Evolutionary conservation across 2,113 vertebrate genomes (phyloP), one percentile per base, ranked within the genome.

Genomic region (Galbula dea): DNA sequence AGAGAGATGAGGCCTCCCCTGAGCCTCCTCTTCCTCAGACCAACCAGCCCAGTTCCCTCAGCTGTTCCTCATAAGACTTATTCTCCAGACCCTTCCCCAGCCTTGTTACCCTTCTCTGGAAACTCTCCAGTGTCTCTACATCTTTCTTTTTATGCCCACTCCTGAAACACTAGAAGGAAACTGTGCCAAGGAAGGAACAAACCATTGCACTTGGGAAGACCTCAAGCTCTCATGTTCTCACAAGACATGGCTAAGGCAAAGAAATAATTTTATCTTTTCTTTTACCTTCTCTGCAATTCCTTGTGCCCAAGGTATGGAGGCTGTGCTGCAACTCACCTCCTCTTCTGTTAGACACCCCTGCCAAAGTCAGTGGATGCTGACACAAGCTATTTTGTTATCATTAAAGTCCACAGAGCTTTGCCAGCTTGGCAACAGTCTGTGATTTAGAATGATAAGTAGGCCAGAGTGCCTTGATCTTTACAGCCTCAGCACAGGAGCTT

Each of bases 401-500:
- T 58, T 76, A 23, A 80, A 68, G 59, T 86, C 49, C 63, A 71
- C 72, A 59, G 26, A 80, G 30, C 51, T 94, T 87, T 89, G 71
- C 75, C 88, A 94, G 55, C 55, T 96, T 93, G 95, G 80, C 78
- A 95, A 41, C 79, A 79, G 15, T 45, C 52, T 91, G 85, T 0
- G 6, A 88, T 83, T 83, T 75, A 85, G 68, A 81, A 66, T 2
- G 54, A 59, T 88, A 90, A 81, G 22, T 77, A 65, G 92, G 54
- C 59, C 80, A 62, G 34, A 74, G 17, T 26, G 30, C 49, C 71
- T 88, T 84, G 84, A 69, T 90, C 92, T 93, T 92, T 93, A 73
- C 66, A 95, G 83, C 32, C 73, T 92, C 83, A 77, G 68, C 83
- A 89, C 54, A 74, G 83, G 30, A 93, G 52, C 13, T 95, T 84